A percentile compares a stretch with the other conserved stretches of the same genome.
Conservation (phyloP, 2,113 vertebrate genomes). For the Petroica traversi region DNA sequence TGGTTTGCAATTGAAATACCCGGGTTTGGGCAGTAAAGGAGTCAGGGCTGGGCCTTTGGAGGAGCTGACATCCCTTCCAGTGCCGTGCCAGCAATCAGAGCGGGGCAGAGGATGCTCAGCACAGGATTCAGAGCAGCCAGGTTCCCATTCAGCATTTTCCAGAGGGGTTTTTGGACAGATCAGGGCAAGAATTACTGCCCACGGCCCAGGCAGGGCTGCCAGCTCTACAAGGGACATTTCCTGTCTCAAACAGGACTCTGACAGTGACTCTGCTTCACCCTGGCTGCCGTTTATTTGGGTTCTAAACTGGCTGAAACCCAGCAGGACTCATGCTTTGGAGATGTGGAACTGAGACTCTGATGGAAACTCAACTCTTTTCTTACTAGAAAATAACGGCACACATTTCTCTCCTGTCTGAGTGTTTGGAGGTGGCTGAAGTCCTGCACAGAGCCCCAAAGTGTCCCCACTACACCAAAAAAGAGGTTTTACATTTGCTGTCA, state of each 20-base stretch:
- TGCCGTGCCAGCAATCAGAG: not conserved
- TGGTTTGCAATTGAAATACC: too few species aligned
- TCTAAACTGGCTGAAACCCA: not conserved
- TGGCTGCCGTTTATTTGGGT: not conserved
- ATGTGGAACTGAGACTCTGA: not conserved
- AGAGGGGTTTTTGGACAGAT: not conserved
- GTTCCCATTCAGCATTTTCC: not conserved
- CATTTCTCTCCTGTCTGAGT: rapidly evolving
- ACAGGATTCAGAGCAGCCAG: not conserved
- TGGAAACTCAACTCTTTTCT: not conserved
- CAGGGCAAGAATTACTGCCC: not conserved
- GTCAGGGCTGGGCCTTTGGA: not conserved
- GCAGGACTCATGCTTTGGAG: not conserved
- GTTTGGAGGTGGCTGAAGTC: not conserved
- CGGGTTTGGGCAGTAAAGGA: not conserved
- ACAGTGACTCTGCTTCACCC: not conserved
- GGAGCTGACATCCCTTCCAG: not conserved
- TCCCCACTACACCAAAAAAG: not conserved
- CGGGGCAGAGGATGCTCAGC: not conserved
- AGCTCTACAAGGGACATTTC: not conserved
- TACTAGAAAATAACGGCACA: not conserved
- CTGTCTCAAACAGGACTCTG: not conserved
- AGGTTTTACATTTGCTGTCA: not conserved
- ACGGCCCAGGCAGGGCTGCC: not conserved
- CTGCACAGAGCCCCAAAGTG: not conserved